Evolutionary conservation across 2,113 vertebrate species (phyloP).

Genomic region (Crotophaga sulcirostris): DNA sequence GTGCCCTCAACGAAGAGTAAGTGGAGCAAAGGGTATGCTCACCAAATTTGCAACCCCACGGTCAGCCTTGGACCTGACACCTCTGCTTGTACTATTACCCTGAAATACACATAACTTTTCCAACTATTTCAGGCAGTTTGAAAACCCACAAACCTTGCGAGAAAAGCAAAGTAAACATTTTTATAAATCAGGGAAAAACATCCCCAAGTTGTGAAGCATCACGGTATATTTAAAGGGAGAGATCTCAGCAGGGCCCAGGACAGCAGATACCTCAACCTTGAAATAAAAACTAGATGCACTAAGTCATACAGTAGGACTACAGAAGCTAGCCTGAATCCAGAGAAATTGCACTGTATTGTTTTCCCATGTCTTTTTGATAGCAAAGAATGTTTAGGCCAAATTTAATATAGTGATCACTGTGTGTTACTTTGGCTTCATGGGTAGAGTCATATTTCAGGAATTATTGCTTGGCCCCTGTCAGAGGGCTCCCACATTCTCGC

Average conservation of each 20-base stretch:
- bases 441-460: background rate
- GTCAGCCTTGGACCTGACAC: background rate
- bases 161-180: background rate
- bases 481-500: background rate
- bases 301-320: background rate
- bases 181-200: background rate
- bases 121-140: background rate
- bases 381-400: background rate
- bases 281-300: background rate
- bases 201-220: background rate
- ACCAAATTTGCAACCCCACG: background rate
- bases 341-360: background rate
- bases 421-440: background rate
- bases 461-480: background rate
- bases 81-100: accelerated
- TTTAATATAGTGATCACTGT: background rate
- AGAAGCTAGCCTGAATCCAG: background rate
- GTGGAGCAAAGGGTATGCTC: constrained; percentile 27
- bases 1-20: constrained; percentile 96
- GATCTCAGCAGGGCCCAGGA: background rate
- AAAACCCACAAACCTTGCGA: background rate
- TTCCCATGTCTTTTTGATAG: background rate
- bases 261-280: background rate
- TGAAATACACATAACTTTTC: background rate
- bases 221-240: background rate